Evolutionary conservation across 2,888 invertebrate species (phyloP), one percentile per base, ranked within the genome.

Genomic region (Trichogramma dendrolimi): DNA sequence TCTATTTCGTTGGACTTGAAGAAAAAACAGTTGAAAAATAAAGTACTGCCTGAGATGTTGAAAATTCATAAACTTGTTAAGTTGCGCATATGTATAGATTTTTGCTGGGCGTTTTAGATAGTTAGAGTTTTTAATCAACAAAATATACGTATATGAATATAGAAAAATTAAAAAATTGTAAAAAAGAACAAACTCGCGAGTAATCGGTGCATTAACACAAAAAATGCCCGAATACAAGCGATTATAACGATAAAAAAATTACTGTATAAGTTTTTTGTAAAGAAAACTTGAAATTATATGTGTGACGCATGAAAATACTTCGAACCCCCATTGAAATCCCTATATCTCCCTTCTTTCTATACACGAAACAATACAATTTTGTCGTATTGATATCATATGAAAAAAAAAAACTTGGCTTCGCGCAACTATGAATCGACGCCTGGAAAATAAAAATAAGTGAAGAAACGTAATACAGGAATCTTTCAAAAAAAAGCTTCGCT

Each of bases 41-140:
- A 64, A 60, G 52, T 65, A 65, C 65, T 65, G 65, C 65, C 62
- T 60, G 43, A 55, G 46, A 44, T 48, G 48, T 47, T 47, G 11
- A 64, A 64, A 58, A 52, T 42, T 51, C 55, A 62, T 55, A 65
- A 60, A 60, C 54, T 60, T 47, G 46, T 62, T 55, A 55, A 62
- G 55, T 51, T 64, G 47, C 55, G 52, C 44, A 52, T 62, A 43
- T 61, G 44, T 55, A 60, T 57, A 57, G 41, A 14, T 60, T 52
- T 49, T 59, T 27, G 55, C 55, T 58, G 55, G 55, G 55, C 51
- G 38, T 47, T 64, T 56, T 44, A 50, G 59, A 56, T 59, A 46
- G 51, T 60, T 42, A 60, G 44, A 39, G 44, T 58, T 64, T 64
- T 58, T 55, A 42, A 61, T 51, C 39, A 27, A 57, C 6, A 43